A percentile compares a stretch with the other conserved stretches of the same genome.
These are phyloP conservation scores for Alaudala cheleensis DNA, from an alignment of 2,113 vertebrate genomes.

Conservation along the genomic window DNA sequence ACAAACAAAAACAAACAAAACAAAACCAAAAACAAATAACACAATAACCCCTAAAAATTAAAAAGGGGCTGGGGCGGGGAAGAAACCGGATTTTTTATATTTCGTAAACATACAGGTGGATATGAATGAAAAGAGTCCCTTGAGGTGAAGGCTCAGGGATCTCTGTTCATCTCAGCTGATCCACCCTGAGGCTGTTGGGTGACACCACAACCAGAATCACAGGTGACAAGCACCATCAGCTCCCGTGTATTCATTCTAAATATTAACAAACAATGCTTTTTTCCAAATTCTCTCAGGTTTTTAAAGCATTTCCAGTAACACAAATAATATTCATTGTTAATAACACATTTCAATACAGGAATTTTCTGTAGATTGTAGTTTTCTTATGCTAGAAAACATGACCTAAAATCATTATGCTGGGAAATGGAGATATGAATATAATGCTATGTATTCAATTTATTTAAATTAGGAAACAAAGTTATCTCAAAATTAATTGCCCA, in stretches of 20 bases:
- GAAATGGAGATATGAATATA: neutral
- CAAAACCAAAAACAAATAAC: no score
- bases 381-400: neutral
- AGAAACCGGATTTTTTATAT: neutral
- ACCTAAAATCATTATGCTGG: neutral
- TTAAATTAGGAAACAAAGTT: neutral
- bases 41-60: no score
- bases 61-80: neutral
- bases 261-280: neutral
- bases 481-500: neutral
- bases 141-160: neutral
- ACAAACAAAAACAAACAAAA: no score
- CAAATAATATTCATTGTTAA: neutral
- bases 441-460: neutral
- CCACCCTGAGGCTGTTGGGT: neutral
- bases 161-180: neutral
- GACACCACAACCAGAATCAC: neutral
- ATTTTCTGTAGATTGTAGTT: neutral
- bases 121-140: neutral
- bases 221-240: neutral
- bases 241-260: neutral
- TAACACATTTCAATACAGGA: neutral
- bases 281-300: neutral
- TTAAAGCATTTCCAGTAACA: neutral
- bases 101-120: neutral